A percentile compares a stretch with the other conserved stretches of the same genome.
These are phyloP conservation scores for Semaprochilodus insignis DNA, from an alignment of 2,797 vertebrate species.

Conservation along the genomic window DNA sequence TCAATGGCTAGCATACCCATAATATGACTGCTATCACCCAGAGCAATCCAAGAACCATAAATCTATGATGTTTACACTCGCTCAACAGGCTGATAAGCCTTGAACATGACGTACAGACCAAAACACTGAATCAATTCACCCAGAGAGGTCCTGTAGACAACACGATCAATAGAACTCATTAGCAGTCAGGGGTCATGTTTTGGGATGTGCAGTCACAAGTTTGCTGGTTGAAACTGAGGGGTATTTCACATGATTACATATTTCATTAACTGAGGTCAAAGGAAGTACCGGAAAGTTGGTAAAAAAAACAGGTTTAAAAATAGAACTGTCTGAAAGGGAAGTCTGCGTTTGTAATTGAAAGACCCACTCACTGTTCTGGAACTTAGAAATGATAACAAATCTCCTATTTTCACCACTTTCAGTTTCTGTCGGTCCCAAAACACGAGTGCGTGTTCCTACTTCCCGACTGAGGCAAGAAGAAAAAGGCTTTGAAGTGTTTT, in stretches of 20 bases:
- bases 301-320: conserved; percentile 17
- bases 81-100: conserved; percentile 25
- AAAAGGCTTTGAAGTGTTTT: too few relatives aligned
- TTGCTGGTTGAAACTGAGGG: conserved; percentile 7
- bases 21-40: conserved; percentile 14
- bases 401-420: background rate
- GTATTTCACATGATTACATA: background rate
- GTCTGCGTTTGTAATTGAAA: background rate
- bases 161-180: background rate
- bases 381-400: background rate
- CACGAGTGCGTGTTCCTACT: background rate
- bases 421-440: background rate
- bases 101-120: conserved; percentile 28
- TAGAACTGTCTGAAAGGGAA: background rate
- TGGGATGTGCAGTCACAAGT: conserved; percentile 10
- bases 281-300: background rate
- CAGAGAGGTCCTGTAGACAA: background rate
- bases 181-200: conserved; percentile 6
- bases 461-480: background rate
- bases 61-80: conserved; percentile 34
- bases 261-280: background rate
- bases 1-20: conserved; percentile 9
- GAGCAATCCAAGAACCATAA: conserved; percentile 4
- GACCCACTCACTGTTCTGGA: background rate
- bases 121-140: conserved; percentile 15